Conservation (phyloP, 1,140 invertebrate species). For the Zaprionus ghesquierei region DNA sequence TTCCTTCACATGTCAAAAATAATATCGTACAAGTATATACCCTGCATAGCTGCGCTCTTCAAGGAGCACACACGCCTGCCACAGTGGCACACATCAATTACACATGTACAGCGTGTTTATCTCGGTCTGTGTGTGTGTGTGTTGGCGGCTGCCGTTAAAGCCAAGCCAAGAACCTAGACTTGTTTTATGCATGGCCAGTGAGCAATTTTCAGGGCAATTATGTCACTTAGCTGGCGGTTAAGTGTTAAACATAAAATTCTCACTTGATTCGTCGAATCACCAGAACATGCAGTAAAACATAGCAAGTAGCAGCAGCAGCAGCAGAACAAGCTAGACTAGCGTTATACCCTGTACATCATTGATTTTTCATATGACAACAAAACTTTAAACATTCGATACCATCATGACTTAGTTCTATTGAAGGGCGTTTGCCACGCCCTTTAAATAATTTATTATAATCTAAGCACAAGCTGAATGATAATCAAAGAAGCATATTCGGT, state of each 20-base stretch:
- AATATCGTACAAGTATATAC: too few species aligned
- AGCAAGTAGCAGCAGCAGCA: neutral
- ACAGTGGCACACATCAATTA: conserved; percentile 14
- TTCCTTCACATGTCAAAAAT: too few species aligned
- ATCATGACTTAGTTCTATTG: too few species aligned
- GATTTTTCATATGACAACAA: too few species aligned
- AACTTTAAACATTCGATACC: too few species aligned
- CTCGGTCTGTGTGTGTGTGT: neutral
- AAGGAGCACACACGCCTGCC: neutral
- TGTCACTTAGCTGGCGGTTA: conserved; percentile 45
- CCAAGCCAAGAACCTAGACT: neutral
- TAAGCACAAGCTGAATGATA: neutral
- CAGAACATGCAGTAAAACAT: conserved; percentile 37
- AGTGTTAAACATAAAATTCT: conserved; percentile 45
- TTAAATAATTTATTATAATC: neutral
- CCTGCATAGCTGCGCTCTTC: neutral
- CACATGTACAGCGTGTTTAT: conserved; percentile 1
- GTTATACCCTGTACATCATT: neutral
- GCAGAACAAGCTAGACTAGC: neutral
- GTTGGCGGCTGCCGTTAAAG: conserved; percentile 10
- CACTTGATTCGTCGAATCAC: conserved; percentile 35
- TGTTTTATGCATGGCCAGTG: conserved; percentile 39
- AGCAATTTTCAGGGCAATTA: conserved; percentile 50
- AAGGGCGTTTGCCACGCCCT: too few species aligned
- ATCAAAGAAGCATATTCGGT: neutral